Base-by-base conservation (phyloP, 2,797 vertebrate species). In the Ceyx erithaca region DNA sequence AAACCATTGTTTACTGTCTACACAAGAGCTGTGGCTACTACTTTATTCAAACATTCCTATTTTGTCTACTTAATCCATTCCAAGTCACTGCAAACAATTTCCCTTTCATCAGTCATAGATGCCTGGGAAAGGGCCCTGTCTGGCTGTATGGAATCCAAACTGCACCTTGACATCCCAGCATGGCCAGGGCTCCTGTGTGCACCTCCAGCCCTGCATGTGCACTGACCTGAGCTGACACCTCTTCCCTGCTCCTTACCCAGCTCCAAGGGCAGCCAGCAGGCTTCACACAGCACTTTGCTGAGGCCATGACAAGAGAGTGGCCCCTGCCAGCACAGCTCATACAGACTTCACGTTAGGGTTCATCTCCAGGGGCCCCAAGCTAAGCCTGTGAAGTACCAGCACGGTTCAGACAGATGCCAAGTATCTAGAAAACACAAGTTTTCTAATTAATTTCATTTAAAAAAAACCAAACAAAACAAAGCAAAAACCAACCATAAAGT, bases 1-100 rank as follows among this genome's bases (percentile, higher is more conserved):
- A 96, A 95, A 93, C 77, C 55, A 26, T 59, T 93, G 91, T 95
- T 97, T 95, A 95, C 76, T 79, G 83, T 89, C 84, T 90, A 80
- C 79, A 59, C n/a, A 86, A 90, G 85, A 96, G 91, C 67, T 92
- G 89, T 95, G 72, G 79, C 80, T 92, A 71, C 81, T 72, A 87
- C 66, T 93, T 90, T 57, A 88, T 87, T 93, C 80, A 92, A 94
- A 90, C 87, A 88, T 85, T 54, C 69, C 30, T 95, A 90, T 94
- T 95, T 96, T 93, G 92, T 82, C 89, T 87, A 66, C 75, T 77
- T 85, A 85, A 86, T 93, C 91, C 84, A 57, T 87, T 94, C 77
- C 89, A 79, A 89, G 23, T 13, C 51, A 35, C 48, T 77, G 62
- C 61, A 88, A 82, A 85, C 82, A 94, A 92, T 71, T 61, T 80